These are phyloP conservation scores for Lycocerus yunnanus DNA, from an alignment of 2,888 invertebrate genomes.

Conservation along the genomic window DNA sequence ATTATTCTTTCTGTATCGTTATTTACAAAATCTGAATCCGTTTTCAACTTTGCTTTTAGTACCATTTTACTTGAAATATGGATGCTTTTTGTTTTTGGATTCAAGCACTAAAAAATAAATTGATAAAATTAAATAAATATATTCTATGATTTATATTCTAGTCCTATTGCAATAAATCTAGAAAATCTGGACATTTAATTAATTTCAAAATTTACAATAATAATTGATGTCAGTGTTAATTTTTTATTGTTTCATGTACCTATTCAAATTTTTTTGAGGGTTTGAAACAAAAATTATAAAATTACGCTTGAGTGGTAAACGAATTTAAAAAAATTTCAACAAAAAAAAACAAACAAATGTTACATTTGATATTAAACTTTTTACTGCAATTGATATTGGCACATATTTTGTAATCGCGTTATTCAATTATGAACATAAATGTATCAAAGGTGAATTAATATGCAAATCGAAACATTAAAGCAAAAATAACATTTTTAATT, in stretches of 20 bases:
- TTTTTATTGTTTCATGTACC: background rate
- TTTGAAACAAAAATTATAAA: background rate
- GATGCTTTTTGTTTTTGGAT: background rate
- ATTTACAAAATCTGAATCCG: background rate
- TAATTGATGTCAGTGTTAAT: background rate
- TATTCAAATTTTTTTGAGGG: background rate
- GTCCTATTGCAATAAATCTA: background rate
- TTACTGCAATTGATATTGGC: background rate
- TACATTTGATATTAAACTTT: background rate
- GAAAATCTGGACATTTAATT: background rate
- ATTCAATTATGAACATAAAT: background rate
- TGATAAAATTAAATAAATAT: background rate
- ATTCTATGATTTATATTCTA: background rate
- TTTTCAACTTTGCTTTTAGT: background rate
- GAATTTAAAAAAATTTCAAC: background rate
- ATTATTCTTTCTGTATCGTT: conserved; percentile 18
- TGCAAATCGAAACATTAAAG: background rate
- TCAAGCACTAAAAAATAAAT: background rate
- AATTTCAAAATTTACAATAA: background rate
- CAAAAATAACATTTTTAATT: background rate
- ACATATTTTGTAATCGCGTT: background rate
- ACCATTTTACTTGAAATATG: background rate
- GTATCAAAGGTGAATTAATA: background rate
- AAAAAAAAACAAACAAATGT: too few species aligned
- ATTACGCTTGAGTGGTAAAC: background rate